A percentile compares a stretch with the other conserved stretches of the same genome.
Conservation (phyloP, 2,888 invertebrate genomes). For the Trypoxylon attenuatum region DNA sequence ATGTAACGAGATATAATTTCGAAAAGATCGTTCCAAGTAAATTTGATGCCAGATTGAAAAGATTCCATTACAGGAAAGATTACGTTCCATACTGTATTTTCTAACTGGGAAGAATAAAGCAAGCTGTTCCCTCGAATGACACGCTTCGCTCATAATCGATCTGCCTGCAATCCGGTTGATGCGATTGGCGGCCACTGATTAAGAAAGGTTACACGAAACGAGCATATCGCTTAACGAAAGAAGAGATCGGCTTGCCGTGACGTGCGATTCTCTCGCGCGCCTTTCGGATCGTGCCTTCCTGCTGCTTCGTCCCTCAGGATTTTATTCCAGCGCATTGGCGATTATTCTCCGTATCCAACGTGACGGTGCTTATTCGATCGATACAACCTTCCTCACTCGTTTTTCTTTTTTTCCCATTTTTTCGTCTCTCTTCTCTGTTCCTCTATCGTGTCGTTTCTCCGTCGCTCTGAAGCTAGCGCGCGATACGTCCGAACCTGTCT, state of each 20-base stretch:
- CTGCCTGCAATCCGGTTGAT: no score
- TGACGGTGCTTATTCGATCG: constrained; percentile 39
- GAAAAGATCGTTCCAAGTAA: no score
- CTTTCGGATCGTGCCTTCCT: no score
- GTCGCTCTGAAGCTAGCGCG: constrained; percentile 12
- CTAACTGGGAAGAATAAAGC: neutral
- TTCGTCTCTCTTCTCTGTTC: no score
- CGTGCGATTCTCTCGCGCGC: constrained; percentile 32
- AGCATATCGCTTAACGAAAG: constrained; percentile 42
- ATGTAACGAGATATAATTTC: no score
- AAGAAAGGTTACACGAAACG: constrained; percentile 45
- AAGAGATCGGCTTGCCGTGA: constrained; percentile 34
- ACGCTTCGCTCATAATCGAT: constrained; percentile 7
- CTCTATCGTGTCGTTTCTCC: no score
- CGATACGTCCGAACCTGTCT: constrained; percentile 21
- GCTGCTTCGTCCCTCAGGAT: constrained; percentile 12
- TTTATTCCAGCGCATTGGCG: constrained; percentile 11
- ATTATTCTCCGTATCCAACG: constrained; percentile 37
- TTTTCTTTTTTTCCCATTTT: no score
- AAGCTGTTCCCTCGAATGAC: neutral
- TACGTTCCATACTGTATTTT: no score
- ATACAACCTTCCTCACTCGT: constrained; percentile 10
- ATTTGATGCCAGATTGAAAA: no score
- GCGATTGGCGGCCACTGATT: constrained; percentile 30
- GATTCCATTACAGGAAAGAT: no score